Conservation (phyloP, 37 sponge, comb jelly and placozoan genomes). For the Ianthella basta region DNA sequence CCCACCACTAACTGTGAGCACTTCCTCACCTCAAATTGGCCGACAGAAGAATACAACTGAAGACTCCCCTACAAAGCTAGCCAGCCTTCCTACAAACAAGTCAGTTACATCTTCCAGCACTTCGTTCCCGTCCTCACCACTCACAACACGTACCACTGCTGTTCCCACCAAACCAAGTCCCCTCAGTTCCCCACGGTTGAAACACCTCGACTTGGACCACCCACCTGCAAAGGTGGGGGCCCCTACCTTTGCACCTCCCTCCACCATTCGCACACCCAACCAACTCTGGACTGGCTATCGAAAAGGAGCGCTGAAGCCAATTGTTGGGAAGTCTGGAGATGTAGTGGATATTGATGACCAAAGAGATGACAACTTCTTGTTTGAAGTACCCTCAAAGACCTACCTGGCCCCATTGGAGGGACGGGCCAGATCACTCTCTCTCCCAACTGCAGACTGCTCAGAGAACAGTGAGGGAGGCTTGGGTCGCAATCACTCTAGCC, state of each 20-base stretch:
- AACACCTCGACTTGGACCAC: neutral
- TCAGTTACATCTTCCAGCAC: neutral
- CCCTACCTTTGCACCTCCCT: neutral
- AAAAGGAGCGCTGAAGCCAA: slow-evolving; percentile 36
- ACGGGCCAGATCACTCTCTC: neutral
- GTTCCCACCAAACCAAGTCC: slow-evolving; percentile 1
- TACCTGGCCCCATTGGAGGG: slow-evolving; percentile 6
- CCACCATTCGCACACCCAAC: neutral
- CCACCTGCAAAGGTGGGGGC: neutral
- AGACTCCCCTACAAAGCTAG: neutral
- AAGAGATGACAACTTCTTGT: no score
- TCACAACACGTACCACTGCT: neutral
- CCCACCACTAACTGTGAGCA: neutral
- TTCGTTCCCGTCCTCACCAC: neutral
- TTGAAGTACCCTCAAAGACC: neutral
- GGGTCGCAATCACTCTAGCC: neutral
- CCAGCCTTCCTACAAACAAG: neutral
- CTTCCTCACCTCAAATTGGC: slow-evolving; percentile 1
- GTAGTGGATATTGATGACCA: neutral
- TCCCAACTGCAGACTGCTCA: neutral
- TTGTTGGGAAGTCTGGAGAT: neutral
- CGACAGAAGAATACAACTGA: slow-evolving; percentile 8
- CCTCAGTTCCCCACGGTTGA: neutral
- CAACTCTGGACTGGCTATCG: slow-evolving; percentile 38
- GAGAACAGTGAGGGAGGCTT: neutral